Percentiles rank a stretch among this genome's conserved stretches.
phyloP scores from a whole-genome alignment of 1,140 invertebrate genomes.

The Panagrolaimus sp. region DNA sequence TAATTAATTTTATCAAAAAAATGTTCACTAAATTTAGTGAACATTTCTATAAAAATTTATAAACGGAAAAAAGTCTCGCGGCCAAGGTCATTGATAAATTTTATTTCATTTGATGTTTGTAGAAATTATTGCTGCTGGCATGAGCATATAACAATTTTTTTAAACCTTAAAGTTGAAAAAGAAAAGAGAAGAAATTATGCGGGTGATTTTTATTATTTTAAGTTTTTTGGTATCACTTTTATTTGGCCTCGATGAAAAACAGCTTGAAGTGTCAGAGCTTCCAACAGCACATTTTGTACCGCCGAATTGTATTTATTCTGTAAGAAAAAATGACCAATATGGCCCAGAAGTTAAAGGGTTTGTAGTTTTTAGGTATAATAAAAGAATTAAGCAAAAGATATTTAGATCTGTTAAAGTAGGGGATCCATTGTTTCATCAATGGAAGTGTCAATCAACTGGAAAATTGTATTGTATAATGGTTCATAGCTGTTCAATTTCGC shows the following conservation, averaged over 20 bases:
- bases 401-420: background rate
- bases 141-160: too few relatives aligned
- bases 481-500: background rate
- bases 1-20: too few relatives aligned
- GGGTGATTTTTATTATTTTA: background rate
- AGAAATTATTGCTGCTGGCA: too few relatives aligned
- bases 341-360: background rate
- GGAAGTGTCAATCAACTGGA: background rate
- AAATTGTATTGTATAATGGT: conserved; percentile 5
- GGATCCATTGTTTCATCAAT: background rate
- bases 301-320: background rate
- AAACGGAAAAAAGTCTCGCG: too few relatives aligned
- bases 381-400: too few relatives aligned
- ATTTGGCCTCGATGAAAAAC: background rate
- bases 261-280: background rate
- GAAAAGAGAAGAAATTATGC: too few relatives aligned
- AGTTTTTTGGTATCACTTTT: background rate
- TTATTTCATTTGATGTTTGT: too few relatives aligned
- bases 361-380: too few relatives aligned
- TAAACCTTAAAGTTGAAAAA: too few relatives aligned
- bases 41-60: too few relatives aligned
- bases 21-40: too few relatives aligned
- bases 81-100: too few relatives aligned
- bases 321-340: background rate
- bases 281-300: background rate